Percentiles rank a stretch among this genome's conserved stretches.
phyloP scores from a whole-genome alignment of 53 echinoderm and acorn worm species.

The Pentamera pediparva region DNA sequence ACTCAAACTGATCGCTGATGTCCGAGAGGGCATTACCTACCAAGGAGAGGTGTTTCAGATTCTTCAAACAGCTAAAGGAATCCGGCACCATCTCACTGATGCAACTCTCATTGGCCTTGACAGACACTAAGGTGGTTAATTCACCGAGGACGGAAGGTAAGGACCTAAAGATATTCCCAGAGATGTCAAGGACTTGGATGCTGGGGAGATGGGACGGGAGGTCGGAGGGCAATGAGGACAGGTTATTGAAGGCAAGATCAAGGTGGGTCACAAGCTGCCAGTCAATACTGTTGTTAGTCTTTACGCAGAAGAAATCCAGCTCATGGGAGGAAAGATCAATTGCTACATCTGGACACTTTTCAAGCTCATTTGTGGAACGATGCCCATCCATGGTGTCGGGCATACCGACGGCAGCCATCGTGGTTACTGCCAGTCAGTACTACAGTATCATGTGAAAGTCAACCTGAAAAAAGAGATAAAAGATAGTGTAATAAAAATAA shows the following conservation, averaged over 20 bases:
- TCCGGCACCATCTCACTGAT: constrained; percentile 45
- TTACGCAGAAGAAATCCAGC: background rate
- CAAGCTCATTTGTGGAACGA: background rate
- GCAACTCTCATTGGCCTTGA: constrained; percentile 65
- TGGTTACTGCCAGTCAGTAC: background rate
- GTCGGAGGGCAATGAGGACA: constrained; percentile 36
- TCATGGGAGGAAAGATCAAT: background rate
- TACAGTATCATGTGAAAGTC: background rate
- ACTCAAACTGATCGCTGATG: constrained; percentile 31
- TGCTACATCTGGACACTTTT: too few species aligned
- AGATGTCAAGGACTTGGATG: constrained; percentile 34
- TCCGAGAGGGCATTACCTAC: constrained; percentile 62
- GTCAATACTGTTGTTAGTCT: background rate
- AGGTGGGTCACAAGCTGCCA: constrained; percentile 35
- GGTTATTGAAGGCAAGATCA: constrained; percentile 59
- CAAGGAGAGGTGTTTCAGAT: constrained; percentile 45
- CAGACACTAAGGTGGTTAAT: constrained; percentile 21
- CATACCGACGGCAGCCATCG: too few species aligned
- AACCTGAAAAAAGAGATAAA: background rate
- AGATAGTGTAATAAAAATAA: background rate
- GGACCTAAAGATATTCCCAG: constrained; percentile 47
- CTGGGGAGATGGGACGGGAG: constrained; percentile 22
- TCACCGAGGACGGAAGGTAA: constrained; percentile 35
- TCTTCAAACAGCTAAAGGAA: constrained; percentile 30
- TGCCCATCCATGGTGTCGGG: background rate